Conservation (phyloP, 2,888 invertebrate genomes). For the Octodonta nipae region DNA sequence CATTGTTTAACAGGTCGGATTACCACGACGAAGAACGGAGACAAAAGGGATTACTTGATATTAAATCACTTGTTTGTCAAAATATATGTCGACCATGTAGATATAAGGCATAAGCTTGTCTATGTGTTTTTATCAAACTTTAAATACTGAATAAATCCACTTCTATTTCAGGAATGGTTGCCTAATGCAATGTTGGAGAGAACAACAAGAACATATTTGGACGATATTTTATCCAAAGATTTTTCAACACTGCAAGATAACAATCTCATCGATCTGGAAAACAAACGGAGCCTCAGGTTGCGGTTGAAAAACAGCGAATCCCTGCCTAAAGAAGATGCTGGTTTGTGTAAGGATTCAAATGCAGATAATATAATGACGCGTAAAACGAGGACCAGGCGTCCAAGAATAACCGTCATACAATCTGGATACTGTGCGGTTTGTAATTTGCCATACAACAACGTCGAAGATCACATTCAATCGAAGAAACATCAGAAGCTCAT, state of each 20-base stretch:
- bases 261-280: conserved; percentile 6
- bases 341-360: conserved; percentile 8
- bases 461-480: conserved; percentile 57
- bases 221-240: conserved; percentile 15
- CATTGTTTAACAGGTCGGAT: too few species aligned
- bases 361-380: conserved; percentile 27
- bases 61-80: too few species aligned
- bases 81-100: too few species aligned
- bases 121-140: too few species aligned
- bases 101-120: too few species aligned
- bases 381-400: conserved; percentile 26
- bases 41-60: too few species aligned
- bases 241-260: conserved; percentile 9
- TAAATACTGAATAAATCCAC: background rate
- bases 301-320: conserved; percentile 1
- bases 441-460: conserved; percentile 56
- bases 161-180: conserved; percentile 10
- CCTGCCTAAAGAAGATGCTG: conserved; percentile 4
- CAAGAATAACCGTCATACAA: conserved; percentile 30
- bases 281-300: conserved; percentile 4
- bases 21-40: too few species aligned
- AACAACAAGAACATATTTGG: conserved; percentile 16
- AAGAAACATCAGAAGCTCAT: conserved; percentile 62
- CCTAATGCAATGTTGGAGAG: conserved; percentile 23
- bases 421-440: conserved; percentile 71